Conservation (phyloP, 1,140 invertebrate species). For the Drosophila ogumai region DNA sequence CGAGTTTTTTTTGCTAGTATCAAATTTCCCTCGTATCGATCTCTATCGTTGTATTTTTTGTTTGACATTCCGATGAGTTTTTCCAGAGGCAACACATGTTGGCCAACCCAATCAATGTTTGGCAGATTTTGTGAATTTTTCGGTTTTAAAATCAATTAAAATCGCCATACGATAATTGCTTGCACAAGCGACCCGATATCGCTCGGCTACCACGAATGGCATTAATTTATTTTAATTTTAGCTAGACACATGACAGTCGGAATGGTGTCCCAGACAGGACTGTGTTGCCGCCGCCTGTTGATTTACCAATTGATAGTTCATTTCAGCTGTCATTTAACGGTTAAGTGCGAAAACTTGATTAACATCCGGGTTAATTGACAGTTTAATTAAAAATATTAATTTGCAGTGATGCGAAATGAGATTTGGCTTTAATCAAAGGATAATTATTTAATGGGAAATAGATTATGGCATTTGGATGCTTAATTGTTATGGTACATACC, state of each 20-base stretch:
- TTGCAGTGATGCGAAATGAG: neutral
- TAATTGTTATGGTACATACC: neutral
- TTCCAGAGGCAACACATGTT: neutral
- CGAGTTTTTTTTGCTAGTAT: slow-evolving; percentile 3
- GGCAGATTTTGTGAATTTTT: slow-evolving; percentile 16
- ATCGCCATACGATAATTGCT: slow-evolving; percentile 4
- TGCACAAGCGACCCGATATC: slow-evolving; percentile 5
- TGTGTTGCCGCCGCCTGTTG: slow-evolving; percentile 9
- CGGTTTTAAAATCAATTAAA: slow-evolving; percentile 26
- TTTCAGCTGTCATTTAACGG: slow-evolving; percentile 47
- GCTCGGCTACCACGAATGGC: slow-evolving; percentile 2
- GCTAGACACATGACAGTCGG: slow-evolving; percentile 21
- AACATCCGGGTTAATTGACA: slow-evolving; percentile 49
- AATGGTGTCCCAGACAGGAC: slow-evolving; percentile 3
- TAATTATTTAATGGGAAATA: neutral
- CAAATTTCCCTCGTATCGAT: neutral
- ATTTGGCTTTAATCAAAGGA: neutral
- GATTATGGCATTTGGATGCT: neutral
- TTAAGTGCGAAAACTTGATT: slow-evolving; percentile 50
- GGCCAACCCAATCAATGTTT: neutral
- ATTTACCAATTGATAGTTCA: slow-evolving; percentile 33
- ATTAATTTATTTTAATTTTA: slow-evolving; percentile 40
- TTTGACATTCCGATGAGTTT: slow-evolving; percentile 6
- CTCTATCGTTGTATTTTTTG: neutral
- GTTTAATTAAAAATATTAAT: slow-evolving; percentile 32